Evolutionary conservation across 2,888 invertebrate species (phyloP).

Genomic region (Sinelater perroti): DNA sequence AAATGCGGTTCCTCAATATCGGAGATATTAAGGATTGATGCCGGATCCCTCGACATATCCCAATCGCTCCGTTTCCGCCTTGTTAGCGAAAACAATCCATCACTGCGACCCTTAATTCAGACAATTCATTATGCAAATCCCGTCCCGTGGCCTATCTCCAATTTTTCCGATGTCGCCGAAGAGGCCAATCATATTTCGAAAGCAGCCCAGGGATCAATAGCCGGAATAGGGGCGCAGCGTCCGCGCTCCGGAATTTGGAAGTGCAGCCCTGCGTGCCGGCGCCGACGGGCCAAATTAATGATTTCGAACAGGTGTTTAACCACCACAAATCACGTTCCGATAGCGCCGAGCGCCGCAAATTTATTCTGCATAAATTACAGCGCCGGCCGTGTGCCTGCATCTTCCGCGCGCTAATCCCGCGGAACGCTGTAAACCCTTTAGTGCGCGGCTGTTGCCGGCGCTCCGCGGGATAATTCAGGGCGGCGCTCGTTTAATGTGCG

Average conservation of each 20-base stretch:
- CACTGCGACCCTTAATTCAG: too few species aligned
- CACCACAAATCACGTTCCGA: slow-evolving; percentile 14
- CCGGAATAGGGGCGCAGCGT: too few species aligned
- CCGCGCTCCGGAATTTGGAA: too few species aligned
- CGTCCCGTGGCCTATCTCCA: too few species aligned
- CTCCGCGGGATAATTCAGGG: background rate
- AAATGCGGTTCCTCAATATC: background rate
- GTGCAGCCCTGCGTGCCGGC: too few species aligned
- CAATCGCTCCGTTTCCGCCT: too few species aligned
- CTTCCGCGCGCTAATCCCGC: slow-evolving; percentile 6
- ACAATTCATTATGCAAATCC: too few species aligned
- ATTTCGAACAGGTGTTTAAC: slow-evolving; percentile 14
- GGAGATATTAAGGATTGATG: background rate
- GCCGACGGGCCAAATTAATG: slow-evolving; percentile 9
- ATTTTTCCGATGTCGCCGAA: too few species aligned
- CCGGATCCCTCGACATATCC: too few species aligned
- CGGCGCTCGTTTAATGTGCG: background rate
- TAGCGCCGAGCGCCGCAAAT: slow-evolving; percentile 10
- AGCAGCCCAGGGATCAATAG: too few species aligned
- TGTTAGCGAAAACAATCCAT: too few species aligned
- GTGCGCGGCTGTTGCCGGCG: background rate
- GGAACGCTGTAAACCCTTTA: slow-evolving; percentile 1
- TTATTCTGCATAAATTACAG: slow-evolving; percentile 17
- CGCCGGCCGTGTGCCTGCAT: slow-evolving; percentile 11
- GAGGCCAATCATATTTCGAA: too few species aligned